Base-by-base conservation (phyloP, 2,888 invertebrate species). In the Drosophila kuntzei region DNA sequence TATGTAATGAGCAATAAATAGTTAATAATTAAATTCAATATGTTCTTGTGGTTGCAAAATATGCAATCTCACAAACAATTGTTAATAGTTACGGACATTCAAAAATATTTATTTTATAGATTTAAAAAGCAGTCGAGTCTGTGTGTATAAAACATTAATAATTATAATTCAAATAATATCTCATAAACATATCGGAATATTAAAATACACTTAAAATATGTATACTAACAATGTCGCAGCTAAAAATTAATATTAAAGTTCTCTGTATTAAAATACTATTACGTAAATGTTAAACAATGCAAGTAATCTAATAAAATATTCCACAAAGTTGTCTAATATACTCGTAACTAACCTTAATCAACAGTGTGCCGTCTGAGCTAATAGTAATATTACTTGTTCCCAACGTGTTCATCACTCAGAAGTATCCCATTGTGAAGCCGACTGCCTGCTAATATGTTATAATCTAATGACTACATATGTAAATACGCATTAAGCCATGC, bases 391-490 rank as follows among this genome's bases (percentile, higher is more conserved):
- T 22, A n/a, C 18, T 20, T 18, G 18, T 49, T 27, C 20, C 14
- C 50, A 37, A 50, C n/a, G 18, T 53, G 44, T 14, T 27, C 69
- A 68, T 43, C 64, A 64, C 32, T 50, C 51, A 49, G 37, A 32
- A 6, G 12, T 8, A 27, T 43, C 25, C 41, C 12, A 29, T 18
- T 58, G 68, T 36, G n/a, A 34, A 16, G 22, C 34, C 25, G 39
- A 36, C 49, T 43, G 61, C 27, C 46, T 58, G 58, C 53, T 65
- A 78, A 83, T 82, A 87, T 79, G 76, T 84, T 79, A 81, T 82
- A 79, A 82, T 82, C 76, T 81, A 81, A 79, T 76, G 87, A 76
- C 82, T 85, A 83, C 88, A 85, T 82, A 87, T 87, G 86, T 87
- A 87, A 83, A 81, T 84, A 87, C 62, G 71, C 74, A 60, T 65